Evolutionary conservation across 2,113 vertebrate species (phyloP).

Genomic region (Tragelaphus strepsiceros): DNA sequence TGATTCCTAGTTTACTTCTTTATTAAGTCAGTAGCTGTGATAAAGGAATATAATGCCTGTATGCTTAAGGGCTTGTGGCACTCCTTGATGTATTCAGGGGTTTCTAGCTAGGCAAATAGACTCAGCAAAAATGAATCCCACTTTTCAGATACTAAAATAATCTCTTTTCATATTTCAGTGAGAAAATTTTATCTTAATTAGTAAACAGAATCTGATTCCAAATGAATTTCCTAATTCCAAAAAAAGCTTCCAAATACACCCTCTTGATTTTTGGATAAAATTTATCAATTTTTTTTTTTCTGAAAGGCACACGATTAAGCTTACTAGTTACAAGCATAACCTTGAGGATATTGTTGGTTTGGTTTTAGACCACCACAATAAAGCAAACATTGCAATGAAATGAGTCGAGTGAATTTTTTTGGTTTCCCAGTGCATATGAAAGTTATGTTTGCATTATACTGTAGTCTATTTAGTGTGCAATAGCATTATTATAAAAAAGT

Average conservation of each 20-base stretch:
- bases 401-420: not conserved
- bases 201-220: not conserved
- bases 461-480: not conserved
- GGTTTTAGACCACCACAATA: not conserved
- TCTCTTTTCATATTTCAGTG: not conserved
- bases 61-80: not conserved
- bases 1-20: not conserved
- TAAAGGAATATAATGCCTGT: not conserved
- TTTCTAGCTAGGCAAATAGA: slow-evolving; percentile 1
- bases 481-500: not conserved
- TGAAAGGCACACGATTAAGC: not conserved
- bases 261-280: not conserved
- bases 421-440: not conserved
- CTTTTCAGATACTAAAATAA: slow-evolving; percentile 21
- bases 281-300: not conserved
- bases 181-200: not conserved
- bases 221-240: not conserved
- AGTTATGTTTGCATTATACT: not conserved
- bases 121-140: not conserved
- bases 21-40: not conserved
- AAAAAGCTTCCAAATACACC: not conserved
- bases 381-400: not conserved
- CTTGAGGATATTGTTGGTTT: not conserved
- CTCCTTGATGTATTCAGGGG: not conserved
- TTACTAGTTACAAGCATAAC: not conserved